A percentile compares a stretch with the other conserved stretches of the same genome.
Conservation (phyloP, 2,113 vertebrate species). For the Arizona elegans region DNA sequence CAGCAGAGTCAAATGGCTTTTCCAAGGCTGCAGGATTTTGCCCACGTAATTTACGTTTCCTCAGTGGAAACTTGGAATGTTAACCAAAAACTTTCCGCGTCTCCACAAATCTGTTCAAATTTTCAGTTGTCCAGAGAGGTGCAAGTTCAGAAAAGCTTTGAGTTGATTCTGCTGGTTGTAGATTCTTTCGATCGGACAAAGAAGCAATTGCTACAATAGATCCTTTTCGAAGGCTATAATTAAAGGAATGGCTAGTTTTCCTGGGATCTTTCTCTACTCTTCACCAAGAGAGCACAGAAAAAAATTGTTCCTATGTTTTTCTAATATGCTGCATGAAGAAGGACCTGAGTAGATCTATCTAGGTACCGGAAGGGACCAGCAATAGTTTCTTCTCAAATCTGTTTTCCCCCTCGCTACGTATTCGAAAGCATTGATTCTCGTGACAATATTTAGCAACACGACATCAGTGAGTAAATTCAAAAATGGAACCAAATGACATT, state of each 20-base stretch:
- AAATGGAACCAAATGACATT: conserved; percentile 45
- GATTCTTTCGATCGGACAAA: background rate
- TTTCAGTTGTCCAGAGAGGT: background rate
- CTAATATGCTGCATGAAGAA: background rate
- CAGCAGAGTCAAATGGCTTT: background rate
- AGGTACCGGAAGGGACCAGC: conserved; percentile 2
- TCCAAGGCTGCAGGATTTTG: background rate
- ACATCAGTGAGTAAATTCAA: conserved; percentile 38
- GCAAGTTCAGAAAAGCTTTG: background rate
- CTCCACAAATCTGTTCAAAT: background rate
- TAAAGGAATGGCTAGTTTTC: background rate
- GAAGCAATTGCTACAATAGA: background rate
- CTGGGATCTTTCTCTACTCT: background rate
- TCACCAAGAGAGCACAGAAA: background rate
- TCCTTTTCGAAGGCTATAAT: too few species aligned
- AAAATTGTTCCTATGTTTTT: background rate
- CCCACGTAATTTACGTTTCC: background rate
- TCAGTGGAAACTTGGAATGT: background rate
- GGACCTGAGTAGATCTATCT: background rate
- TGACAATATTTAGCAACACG: conserved; percentile 44
- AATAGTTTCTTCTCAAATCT: conserved; percentile 36
- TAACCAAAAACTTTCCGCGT: background rate
- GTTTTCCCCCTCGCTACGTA: conserved; percentile 5
- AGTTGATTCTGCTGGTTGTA: background rate
- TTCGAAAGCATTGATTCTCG: conserved; percentile 17